Base-by-base conservation (phyloP, 2,888 invertebrate genomes). In the Eupeodes luniger region DNA sequence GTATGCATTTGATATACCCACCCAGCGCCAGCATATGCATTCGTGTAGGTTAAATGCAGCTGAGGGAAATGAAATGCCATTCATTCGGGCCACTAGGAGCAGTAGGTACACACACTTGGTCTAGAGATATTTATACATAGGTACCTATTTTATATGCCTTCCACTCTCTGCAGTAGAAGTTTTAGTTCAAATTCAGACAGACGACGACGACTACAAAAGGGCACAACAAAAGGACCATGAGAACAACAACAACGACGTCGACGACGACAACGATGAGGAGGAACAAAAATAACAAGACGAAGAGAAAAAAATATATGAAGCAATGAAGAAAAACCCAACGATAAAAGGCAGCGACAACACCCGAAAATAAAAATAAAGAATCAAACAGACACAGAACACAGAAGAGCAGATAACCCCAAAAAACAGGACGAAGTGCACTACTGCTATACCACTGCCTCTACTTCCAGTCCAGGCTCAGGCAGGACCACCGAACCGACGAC, bases 41-140 rank as follows among this genome's bases (percentile, higher is more conserved):
- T 81, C 70, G 81, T 85, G 74, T 88, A 61, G 85, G 88, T 88
- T 85, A 84, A 88, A 88, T 88, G 85, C 85, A 88, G 81, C 85
- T 70, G 55, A 81, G 74, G 81, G 75, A 88, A 75, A 78, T 88
- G 66, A 88, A 88, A 88, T 78, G 81, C 81, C 85, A 81, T 88
- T 88, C 81, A 88, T 75, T 85, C 27, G 27, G 27, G 27, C 27
- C 27, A 27, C 27, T 27, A 27, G 27, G 67, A 64, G 44, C 70
- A 55, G n/a, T 55, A 40, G 55, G 40, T 55, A 69, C 53, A 69
- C 69, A 69, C 44, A 14, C 51, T 74, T 7, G 12, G 40, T 40
- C 40, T 27, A 27, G 27, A 27, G 27, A 27, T 27, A 27, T 27
- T 1, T 27, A 27, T 19, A n/a, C n/a, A 19, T 40, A 40, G 4